Evolutionary conservation across 2,113 vertebrate genomes (phyloP), one percentile per base, ranked within the genome.

Genomic region (Psilopogon haemacephalus): DNA sequence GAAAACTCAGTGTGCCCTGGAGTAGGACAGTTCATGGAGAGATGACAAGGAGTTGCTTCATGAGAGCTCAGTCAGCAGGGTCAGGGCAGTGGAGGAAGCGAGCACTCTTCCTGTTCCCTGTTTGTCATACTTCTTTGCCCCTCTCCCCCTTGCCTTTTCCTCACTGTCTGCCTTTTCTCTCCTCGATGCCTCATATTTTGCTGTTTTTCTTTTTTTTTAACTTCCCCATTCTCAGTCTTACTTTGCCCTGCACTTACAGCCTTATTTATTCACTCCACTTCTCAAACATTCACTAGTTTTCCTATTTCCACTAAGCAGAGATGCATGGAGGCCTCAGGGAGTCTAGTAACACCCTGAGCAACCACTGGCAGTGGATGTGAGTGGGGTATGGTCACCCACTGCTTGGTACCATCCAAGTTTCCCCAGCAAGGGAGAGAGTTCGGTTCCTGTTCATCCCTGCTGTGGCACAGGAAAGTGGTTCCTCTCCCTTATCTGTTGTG

Each of bases 401-500:
- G 54, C 72, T 44, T 11, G 23, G 58, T 54, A 63, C 23, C 68
- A 59, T 6, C 32, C 38, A 19, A 4, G 50, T 9, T 26, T 33
- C 54, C 2, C 3, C 18, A 6, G 19, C 6, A 1, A 30, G 15
- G 37, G 19, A 15, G 30, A 28, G 11, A 12, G 37, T 11, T 2
- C 11, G 14, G 67, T 30, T 21, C 44, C 55, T 2, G 15, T 56
- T 44, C 12, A 63, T 30, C 40, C 40, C 54, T 7, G 5, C 16
- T 24, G 26, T 2, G 8, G 38, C 56, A n/a, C 52, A 56, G 58
- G 50, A 23, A 52, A 89, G 32, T 6, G 2, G 35, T 42, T 46
- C 50, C 65, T 89, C 69, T 15, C 58, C 58, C 3, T 1, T 3
- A 35, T n/a, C 28, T 46, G 62, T 0, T 76, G 20, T 30, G 28